Percentiles rank a stretch among this genome's conserved stretches.
phyloP scores from a whole-genome alignment of 1,140 invertebrate species.

The Diorhabda carinulata region DNA sequence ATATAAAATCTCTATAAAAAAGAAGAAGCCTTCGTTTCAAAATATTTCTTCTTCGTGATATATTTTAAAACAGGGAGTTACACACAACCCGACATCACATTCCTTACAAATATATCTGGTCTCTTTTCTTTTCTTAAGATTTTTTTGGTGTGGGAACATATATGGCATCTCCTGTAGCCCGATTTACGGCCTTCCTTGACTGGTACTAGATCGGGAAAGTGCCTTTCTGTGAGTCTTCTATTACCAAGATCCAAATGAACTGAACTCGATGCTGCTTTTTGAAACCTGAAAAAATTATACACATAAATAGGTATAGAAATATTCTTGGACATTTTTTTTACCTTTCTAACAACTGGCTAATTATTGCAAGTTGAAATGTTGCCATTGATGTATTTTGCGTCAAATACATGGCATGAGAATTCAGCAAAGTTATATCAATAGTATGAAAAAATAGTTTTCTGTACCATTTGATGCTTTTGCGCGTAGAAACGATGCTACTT shows the following conservation, averaged over 20 bases:
- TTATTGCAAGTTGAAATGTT: slow-evolving; percentile 2
- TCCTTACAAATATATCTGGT: too few species aligned
- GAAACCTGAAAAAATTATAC: too few species aligned
- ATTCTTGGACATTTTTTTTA: neutral
- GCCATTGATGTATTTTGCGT: neutral
- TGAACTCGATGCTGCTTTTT: neutral
- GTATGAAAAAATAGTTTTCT: slow-evolving; percentile 40
- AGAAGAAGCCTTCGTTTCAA: too few species aligned
- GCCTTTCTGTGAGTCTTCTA: neutral
- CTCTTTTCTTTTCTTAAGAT: too few species aligned
- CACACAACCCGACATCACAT: too few species aligned
- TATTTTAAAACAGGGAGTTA: too few species aligned
- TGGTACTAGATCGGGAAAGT: neutral
- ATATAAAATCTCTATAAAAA: too few species aligned
- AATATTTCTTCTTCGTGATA: too few species aligned
- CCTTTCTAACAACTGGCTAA: neutral
- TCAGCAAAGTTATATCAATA: slow-evolving; percentile 32
- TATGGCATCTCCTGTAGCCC: neutral
- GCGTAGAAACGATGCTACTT: slow-evolving; percentile 16
- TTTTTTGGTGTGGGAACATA: too few species aligned
- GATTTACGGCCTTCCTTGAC: neutral
- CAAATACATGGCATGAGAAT: slow-evolving; percentile 27
- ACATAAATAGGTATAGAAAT: too few species aligned
- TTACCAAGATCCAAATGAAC: neutral
- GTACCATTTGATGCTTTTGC: slow-evolving; percentile 39